These are phyloP conservation scores for Dreissena rostriformis DNA, from an alignment of 1,140 invertebrate genomes.

Conservation along the genomic window DNA sequence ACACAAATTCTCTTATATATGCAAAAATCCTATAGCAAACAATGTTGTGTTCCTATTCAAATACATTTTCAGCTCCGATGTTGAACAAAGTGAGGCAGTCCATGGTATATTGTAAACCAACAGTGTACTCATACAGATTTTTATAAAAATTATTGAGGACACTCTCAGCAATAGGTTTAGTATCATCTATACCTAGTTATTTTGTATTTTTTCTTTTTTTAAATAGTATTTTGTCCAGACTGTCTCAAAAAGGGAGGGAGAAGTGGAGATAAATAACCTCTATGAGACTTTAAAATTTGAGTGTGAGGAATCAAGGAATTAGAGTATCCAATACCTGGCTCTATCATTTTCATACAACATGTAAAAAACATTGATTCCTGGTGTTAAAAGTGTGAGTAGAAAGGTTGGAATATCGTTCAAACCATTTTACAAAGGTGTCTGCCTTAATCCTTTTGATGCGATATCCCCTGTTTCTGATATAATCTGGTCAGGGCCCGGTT, in stretches of 20 bases:
- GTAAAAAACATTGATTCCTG: constrained; percentile 5
- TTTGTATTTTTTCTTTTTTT: too few relatives aligned
- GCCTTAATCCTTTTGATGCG: not conserved
- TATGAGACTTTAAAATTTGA: constrained; percentile 27
- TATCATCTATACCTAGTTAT: too few relatives aligned
- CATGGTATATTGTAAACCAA: too few relatives aligned
- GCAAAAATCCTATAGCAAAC: too few relatives aligned
- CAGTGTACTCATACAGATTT: too few relatives aligned
- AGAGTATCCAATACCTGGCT: constrained; percentile 1
- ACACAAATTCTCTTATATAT: too few relatives aligned
- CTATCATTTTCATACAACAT: constrained; percentile 13
- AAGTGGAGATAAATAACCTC: not conserved
- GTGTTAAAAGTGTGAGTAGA: not conserved
- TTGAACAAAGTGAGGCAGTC: too few relatives aligned
- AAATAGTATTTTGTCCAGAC: too few relatives aligned
- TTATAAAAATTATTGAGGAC: too few relatives aligned
- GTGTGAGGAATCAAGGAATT: constrained; percentile 1
- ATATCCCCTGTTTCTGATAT: not conserved
- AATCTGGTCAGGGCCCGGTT: not conserved
- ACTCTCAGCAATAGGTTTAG: too few relatives aligned
- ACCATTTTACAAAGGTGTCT: constrained; percentile 10
- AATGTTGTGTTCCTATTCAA: too few relatives aligned
- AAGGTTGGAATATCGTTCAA: not conserved
- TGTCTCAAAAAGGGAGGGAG: not conserved
- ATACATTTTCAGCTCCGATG: too few relatives aligned